A percentile compares a stretch with the other conserved stretches of the same genome.
Conservation (phyloP, 2,113 vertebrate species). For the Erinaceus europaeus region DNA sequence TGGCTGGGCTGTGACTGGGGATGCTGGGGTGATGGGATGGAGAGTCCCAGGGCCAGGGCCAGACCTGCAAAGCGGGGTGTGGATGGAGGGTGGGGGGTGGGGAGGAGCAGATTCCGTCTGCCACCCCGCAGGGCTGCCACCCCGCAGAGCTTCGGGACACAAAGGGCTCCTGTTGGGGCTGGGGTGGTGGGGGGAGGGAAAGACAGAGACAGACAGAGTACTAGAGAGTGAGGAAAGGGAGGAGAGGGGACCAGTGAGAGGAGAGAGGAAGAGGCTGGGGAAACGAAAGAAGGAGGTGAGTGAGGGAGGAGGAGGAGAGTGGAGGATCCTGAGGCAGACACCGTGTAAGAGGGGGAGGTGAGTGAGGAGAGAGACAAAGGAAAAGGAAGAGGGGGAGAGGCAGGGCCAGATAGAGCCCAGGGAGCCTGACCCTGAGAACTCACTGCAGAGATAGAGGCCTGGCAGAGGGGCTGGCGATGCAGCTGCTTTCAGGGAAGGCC, state of each 20-base stretch:
- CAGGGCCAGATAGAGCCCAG: not conserved
- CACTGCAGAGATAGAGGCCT: not conserved
- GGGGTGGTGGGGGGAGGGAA: not conserved
- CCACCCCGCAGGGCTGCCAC: too few relatives aligned
- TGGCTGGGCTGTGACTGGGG: slow-evolving; percentile 25
- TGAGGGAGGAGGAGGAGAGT: not conserved
- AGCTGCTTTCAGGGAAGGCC: too few relatives aligned
- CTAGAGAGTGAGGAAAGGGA: not conserved
- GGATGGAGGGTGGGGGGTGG: slow-evolving; percentile 61
- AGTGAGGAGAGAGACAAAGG: slow-evolving; percentile 44
- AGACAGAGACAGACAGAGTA: not conserved
- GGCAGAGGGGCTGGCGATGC: not conserved
- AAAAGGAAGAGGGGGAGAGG: not conserved
- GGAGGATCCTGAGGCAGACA: not conserved
- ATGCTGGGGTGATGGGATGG: slow-evolving; percentile 25
- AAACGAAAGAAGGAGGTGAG: not conserved
- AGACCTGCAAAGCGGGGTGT: slow-evolving; percentile 71
- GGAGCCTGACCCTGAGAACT: slow-evolving; percentile 43
- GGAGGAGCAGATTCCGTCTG: slow-evolving; percentile 71
- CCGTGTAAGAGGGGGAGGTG: slow-evolving; percentile 13
- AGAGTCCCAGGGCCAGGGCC: slow-evolving; percentile 37
- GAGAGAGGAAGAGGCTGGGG: not conserved
- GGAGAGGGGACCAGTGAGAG: not conserved
- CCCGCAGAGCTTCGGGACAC: slow-evolving; percentile 72
- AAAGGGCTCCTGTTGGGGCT: slow-evolving; percentile 76